These are phyloP conservation scores for Chaetodon trifascialis DNA, from an alignment of 2,113 vertebrate genomes.

Conservation along the genomic window DNA sequence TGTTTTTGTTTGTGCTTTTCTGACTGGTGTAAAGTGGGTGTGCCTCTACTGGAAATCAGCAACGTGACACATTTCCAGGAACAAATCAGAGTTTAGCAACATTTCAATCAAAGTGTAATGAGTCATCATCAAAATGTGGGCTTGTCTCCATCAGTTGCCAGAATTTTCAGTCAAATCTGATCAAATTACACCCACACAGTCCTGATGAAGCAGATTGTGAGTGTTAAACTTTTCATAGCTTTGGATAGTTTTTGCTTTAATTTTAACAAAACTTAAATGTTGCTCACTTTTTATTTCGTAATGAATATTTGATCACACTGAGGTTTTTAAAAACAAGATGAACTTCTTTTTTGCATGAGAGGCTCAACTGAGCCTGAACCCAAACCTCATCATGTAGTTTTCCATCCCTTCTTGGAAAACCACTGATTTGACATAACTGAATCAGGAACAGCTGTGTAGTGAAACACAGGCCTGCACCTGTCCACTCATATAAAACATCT, in stretches of 20 bases:
- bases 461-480: conserved; percentile 31
- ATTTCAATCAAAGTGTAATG: neutral
- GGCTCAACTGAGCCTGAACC: neutral
- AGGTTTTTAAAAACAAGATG: neutral
- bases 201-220: neutral
- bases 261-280: too few relatives aligned
- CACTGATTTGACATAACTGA: conserved; percentile 33
- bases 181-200: neutral
- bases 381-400: conserved; percentile 8
- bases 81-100: neutral
- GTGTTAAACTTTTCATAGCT: neutral
- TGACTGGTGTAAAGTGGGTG: neutral
- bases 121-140: neutral
- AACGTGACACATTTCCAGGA: neutral
- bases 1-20: neutral
- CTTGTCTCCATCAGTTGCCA: neutral
- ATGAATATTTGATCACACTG: neutral
- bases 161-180: neutral
- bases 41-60: neutral
- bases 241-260: neutral
- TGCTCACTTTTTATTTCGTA: neutral
- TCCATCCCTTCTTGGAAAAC: conserved; percentile 29
- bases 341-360: neutral
- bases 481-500: conserved; percentile 26
- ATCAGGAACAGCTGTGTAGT: conserved; percentile 44